Evolutionary conservation across 2,113 vertebrate species (phyloP).

Genomic region (Paedocypris sp.): DNA sequence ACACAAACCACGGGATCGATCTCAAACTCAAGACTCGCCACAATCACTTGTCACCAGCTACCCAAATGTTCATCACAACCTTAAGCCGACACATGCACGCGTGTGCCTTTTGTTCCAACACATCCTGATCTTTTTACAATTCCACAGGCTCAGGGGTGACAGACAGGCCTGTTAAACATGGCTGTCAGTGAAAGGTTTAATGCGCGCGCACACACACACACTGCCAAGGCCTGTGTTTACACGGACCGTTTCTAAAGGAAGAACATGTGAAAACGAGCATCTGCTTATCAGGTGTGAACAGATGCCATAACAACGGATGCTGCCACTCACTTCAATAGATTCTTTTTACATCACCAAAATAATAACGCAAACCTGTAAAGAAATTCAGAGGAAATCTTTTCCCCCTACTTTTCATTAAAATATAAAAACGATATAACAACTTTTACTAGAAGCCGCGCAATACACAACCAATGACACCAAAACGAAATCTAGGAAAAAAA

Average conservation of each 20-base stretch:
- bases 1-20: too few relatives aligned
- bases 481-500: too few relatives aligned
- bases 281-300: constrained; percentile 1
- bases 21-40: too few relatives aligned
- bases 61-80: not conserved
- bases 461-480: too few relatives aligned
- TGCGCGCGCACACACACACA: not conserved
- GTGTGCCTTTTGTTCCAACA: not conserved
- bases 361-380: not conserved
- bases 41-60: not conserved
- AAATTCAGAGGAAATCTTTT: not conserved
- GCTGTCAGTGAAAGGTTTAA: not conserved
- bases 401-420: too few relatives aligned
- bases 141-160: not conserved
- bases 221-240: not conserved
- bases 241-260: not conserved
- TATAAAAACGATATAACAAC: too few relatives aligned
- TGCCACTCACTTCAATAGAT: not conserved
- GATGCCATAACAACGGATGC: constrained; percentile 1
- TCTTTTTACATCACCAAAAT: not conserved
- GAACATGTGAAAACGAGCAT: not conserved
- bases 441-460: too few relatives aligned
- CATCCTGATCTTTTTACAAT: not conserved
- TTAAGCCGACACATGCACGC: not conserved
- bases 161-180: not conserved